Conservation (phyloP, 2,888 invertebrate species). For the Latheticus oryzae region DNA sequence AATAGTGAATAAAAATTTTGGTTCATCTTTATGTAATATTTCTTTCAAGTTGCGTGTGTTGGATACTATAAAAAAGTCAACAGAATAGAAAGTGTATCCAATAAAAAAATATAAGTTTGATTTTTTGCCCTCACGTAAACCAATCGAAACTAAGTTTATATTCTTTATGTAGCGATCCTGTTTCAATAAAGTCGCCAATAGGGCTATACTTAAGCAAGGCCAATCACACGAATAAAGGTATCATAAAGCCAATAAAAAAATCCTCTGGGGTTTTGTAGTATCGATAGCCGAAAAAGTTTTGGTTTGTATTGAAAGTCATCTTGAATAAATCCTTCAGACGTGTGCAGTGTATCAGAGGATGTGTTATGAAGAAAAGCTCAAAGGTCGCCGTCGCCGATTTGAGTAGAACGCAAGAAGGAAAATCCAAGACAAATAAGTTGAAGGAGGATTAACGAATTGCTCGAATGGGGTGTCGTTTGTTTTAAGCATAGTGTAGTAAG, state of each 20-base stretch:
- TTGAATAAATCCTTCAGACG: conserved; percentile 33
- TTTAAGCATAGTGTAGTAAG: conserved; percentile 41
- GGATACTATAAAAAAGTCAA: conserved; percentile 3
- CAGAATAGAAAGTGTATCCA: conserved; percentile 23
- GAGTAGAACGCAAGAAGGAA: too few species aligned
- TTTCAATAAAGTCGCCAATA: conserved; percentile 49
- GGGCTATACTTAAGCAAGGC: conserved; percentile 46
- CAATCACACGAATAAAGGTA: conserved; percentile 50
- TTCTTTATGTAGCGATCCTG: conserved; percentile 45
- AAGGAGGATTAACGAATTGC: conserved; percentile 45
- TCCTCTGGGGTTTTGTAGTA: conserved; percentile 43
- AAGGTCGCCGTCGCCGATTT: conserved; percentile 22
- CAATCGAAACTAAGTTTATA: conserved; percentile 43
- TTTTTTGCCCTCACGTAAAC: conserved; percentile 38
- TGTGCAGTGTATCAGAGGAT: conserved; percentile 36
- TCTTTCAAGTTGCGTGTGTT: too few species aligned
- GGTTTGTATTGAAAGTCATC: conserved; percentile 2
- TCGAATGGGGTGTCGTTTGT: conserved; percentile 44
- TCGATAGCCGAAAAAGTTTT: conserved; percentile 35
- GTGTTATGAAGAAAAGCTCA: conserved; percentile 35
- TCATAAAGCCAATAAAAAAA: conserved; percentile 52
- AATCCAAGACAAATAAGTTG: conserved; percentile 44
- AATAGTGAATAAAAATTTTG: too few species aligned
- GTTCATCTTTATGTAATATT: too few species aligned
- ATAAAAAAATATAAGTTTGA: conserved; percentile 36